phyloP scores from a whole-genome alignment of 2,888 invertebrate species.

The Creontiades dilutus region DNA sequence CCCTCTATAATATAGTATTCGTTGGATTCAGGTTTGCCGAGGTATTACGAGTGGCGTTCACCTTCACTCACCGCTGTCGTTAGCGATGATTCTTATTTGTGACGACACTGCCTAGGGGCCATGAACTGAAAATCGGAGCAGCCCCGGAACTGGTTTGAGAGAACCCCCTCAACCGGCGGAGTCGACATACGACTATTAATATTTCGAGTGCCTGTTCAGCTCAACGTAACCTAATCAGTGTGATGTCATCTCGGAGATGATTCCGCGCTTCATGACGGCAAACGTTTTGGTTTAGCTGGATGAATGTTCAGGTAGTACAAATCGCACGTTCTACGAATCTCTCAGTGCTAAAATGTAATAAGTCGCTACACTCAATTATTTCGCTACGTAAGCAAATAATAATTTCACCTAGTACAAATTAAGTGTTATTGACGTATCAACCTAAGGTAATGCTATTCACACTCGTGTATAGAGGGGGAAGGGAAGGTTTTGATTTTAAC shows the following conservation, averaged over 20 bases:
- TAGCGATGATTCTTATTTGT: background rate
- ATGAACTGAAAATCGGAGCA: background rate
- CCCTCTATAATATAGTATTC: no score
- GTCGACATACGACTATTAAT: background rate
- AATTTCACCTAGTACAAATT: no score
- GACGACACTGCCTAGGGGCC: background rate
- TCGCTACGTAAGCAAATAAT: no score
- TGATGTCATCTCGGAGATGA: background rate
- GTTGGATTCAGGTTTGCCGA: background rate
- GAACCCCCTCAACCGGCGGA: background rate
- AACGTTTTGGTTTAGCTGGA: background rate
- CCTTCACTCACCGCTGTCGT: background rate
- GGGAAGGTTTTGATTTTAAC: no score
- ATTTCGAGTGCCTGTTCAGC: background rate
- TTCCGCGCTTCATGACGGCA: background rate
- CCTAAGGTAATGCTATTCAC: no score
- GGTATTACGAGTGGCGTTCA: background rate
- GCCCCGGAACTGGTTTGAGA: background rate
- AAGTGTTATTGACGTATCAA: no score
- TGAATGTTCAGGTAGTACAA: no score
- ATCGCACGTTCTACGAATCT: no score
- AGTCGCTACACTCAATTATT: no score
- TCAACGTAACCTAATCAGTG: background rate
- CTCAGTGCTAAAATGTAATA: no score
- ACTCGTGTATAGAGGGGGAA: no score